These are phyloP conservation scores for Tethya wilhelma DNA, from an alignment of 37 sponge, comb jelly and placozoan genomes.

Conservation along the genomic window DNA sequence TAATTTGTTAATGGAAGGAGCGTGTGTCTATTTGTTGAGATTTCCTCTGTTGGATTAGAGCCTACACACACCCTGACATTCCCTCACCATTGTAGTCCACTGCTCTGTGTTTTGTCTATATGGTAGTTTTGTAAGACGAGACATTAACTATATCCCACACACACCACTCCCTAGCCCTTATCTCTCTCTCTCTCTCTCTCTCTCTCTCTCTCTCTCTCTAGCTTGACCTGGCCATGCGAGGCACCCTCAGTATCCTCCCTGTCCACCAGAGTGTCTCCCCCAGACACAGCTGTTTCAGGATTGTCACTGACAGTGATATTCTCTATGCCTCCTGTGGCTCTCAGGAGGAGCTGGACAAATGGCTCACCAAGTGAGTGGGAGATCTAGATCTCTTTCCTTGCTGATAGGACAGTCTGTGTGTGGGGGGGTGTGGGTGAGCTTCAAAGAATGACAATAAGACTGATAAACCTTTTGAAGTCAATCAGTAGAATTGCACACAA, in stretches of 20 bases:
- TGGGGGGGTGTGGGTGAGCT: conserved; percentile 6
- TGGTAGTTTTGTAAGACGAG: no score
- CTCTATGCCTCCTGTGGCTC: conserved; percentile 80
- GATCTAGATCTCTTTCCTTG: background rate
- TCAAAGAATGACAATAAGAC: no score
- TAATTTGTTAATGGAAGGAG: no score
- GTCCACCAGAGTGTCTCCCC: conserved; percentile 83
- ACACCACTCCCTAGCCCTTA: background rate
- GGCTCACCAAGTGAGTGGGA: conserved; percentile 68
- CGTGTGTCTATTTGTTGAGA: no score
- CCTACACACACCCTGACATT: no score
- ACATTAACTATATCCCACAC: background rate
- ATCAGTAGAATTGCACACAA: background rate
- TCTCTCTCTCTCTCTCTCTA: conserved; percentile 6
- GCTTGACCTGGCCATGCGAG: conserved; percentile 74
- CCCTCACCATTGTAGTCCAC: no score
- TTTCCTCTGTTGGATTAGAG: no score
- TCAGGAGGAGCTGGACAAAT: conserved; percentile 72
- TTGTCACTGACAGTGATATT: conserved; percentile 63
- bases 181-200: background rate
- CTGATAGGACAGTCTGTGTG: background rate
- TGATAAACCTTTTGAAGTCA: no score
- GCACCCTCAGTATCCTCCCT: conserved; percentile 59
- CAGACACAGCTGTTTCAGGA: conserved; percentile 75
- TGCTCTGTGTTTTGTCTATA: no score